Evolutionary conservation across 2,888 invertebrate species (phyloP), one percentile per base, ranked within the genome.

Genomic region (Cecidostiba fungosa): DNA sequence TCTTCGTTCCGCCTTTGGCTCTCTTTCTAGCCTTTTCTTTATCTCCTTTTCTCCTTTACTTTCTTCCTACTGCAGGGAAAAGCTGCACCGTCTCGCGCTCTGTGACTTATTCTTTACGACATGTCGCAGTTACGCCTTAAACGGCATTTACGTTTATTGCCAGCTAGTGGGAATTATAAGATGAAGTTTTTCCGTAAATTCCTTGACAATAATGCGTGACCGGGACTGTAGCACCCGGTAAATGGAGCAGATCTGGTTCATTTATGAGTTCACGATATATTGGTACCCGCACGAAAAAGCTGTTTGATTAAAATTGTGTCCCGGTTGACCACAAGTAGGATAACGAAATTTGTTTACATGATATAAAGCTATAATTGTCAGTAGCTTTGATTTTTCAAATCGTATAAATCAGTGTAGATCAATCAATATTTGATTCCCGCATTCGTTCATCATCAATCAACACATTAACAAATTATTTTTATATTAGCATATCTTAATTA

Each of bases 131-230:
- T 73, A 69, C 82, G 80, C 76, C 73, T 79, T 82, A 81, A 87
- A 85, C 70, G 74, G 72, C 80, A 86, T 88, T 88, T 85, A 72
- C 86, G 82, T 88, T 88, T 89, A 87, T 86, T 87, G 80, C 83
- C 54, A 80, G 74, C 85, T 74, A 62, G 83, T 70, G 72, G 78
- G 85, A 88, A 87, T 87, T 87, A 88, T 87, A 86, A 88, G 87
- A 86, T 79, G 78, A 88, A 85, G 76, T 86, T 84, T 62, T 19
- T 32, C 54, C 70, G 66, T 87, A 87, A 87, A 87, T 86, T 87
- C 80, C 69, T 85, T 77, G 77, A 82, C 47, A 69, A 50, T 66
- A 69, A 50, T 66, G 43, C 43, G n/a, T 74, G 70, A 36, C 39
- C 1, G 77, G 26, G 8, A 14, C 26, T 39, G 26, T 43, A 36